Percentiles rank a stretch among this genome's conserved stretches.
These are phyloP conservation scores for Sigmodon hispidus DNA, from an alignment of 2,113 vertebrate species.

Conservation along the genomic window DNA sequence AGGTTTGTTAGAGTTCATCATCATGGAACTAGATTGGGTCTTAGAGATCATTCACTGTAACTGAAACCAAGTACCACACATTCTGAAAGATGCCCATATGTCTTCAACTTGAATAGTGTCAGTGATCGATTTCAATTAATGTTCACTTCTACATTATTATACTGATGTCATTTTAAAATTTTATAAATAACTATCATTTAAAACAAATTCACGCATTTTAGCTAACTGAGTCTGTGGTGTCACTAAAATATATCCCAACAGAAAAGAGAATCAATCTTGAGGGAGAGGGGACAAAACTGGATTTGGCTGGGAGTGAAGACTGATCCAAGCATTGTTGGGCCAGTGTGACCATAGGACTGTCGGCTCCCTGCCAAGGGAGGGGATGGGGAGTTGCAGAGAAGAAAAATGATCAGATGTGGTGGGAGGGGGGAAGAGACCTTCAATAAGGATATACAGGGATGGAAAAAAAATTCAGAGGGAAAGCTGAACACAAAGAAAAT, in stretches of 20 bases:
- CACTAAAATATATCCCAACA: background rate
- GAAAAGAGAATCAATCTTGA: conserved; percentile 26
- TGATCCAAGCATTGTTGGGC: too few species aligned
- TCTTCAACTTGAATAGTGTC: background rate
- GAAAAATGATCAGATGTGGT: too few species aligned
- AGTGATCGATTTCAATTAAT: background rate
- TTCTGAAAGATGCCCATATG: background rate
- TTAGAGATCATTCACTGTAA: background rate
- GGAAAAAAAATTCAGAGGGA: too few species aligned
- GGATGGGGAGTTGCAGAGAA: too few species aligned
- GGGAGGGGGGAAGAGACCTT: too few species aligned
- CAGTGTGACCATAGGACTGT: too few species aligned
- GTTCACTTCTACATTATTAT: background rate
- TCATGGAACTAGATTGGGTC: background rate
- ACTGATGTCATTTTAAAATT: background rate
- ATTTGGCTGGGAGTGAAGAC: too few species aligned
- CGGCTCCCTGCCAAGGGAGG: too few species aligned
- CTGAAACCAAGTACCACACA: background rate
- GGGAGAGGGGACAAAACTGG: too few species aligned
- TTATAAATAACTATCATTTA: conserved; percentile 41
- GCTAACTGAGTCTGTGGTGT: background rate
- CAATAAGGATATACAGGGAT: too few species aligned
- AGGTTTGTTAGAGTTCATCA: background rate
- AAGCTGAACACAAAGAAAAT: too few species aligned
- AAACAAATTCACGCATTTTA: background rate